Percentiles rank a stretch among this genome's conserved stretches.
Conservation (phyloP, 1,140 invertebrate species). For the Platorchestia sp. region DNA sequence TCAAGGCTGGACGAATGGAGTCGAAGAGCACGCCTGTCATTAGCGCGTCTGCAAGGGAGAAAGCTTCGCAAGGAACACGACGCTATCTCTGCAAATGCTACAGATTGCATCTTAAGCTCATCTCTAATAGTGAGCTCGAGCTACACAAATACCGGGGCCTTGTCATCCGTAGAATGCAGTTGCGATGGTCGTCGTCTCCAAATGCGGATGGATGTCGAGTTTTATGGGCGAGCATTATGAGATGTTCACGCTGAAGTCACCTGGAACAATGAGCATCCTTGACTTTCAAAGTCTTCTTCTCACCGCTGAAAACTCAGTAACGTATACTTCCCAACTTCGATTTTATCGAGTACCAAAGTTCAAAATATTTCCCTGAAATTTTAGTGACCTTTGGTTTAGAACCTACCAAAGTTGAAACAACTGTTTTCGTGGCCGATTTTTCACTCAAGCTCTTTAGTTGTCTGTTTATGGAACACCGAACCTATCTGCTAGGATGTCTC, state of each 20-base stretch:
- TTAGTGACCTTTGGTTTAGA: not conserved
- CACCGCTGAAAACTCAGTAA: not conserved
- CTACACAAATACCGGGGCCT: slow-evolving; percentile 35
- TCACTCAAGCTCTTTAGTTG: not conserved
- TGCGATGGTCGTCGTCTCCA: slow-evolving; percentile 35
- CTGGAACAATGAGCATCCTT: slow-evolving; percentile 10
- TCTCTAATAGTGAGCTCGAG: slow-evolving; percentile 46
- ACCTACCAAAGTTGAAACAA: not conserved
- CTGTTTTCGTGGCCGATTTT: not conserved
- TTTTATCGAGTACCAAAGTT: not conserved
- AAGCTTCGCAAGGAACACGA: slow-evolving; percentile 34
- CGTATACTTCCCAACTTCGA: not conserved
- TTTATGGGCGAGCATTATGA: not conserved
- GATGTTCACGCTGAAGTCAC: not conserved
- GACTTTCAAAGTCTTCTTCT: not conserved
- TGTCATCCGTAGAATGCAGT: slow-evolving; percentile 44
- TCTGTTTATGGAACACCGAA: not conserved
- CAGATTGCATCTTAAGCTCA: slow-evolving; percentile 53
- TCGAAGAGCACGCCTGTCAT: slow-evolving; percentile 7
- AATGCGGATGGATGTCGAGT: not conserved
- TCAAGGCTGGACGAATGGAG: slow-evolving; percentile 21
- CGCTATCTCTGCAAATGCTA: slow-evolving; percentile 53
- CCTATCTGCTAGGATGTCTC: not conserved
- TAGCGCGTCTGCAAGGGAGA: slow-evolving; percentile 44
- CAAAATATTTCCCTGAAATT: not conserved